A percentile compares a stretch with the other conserved stretches of the same genome.
Evolutionary conservation across 2,113 vertebrate species (phyloP).

Genomic region (Podarcis cretensis): DNA sequence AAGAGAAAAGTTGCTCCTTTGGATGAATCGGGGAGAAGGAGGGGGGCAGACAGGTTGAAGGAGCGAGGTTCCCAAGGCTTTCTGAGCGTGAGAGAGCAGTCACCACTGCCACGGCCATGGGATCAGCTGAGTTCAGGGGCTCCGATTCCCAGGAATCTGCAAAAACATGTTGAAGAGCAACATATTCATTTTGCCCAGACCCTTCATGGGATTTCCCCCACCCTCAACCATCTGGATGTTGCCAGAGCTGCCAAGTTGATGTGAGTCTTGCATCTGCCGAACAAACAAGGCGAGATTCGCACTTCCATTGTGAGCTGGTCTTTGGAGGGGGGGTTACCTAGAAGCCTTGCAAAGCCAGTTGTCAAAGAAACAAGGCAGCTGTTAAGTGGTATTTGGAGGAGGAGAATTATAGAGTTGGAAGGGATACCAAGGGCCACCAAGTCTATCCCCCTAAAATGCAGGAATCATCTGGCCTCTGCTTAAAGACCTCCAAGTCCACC

Average conservation of each 20-base stretch:
- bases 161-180: constrained; percentile 30
- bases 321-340: constrained; percentile 15
- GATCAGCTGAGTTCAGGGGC: constrained; percentile 12
- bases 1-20: constrained; percentile 41
- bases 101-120: accelerated
- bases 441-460: no score
- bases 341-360: constrained; percentile 33
- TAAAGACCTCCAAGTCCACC: no score
- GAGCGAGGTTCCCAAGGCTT: neutral
- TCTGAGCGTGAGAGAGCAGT: neutral
- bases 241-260: constrained; percentile 8
- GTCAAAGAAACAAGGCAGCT: constrained; percentile 7
- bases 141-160: neutral
- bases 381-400: constrained; percentile 14
- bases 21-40: neutral
- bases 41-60: neutral
- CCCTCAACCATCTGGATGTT: neutral
- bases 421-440: no score
- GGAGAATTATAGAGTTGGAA: neutral
- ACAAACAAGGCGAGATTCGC: constrained; percentile 16
- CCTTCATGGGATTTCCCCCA: constrained; percentile 21
- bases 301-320: constrained; percentile 34
- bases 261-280: constrained; percentile 8
- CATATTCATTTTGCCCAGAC: constrained; percentile 12
- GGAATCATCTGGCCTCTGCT: no score